Evolutionary conservation across 1,140 invertebrate genomes (phyloP).

Genomic region (Drosophila yakuba): DNA sequence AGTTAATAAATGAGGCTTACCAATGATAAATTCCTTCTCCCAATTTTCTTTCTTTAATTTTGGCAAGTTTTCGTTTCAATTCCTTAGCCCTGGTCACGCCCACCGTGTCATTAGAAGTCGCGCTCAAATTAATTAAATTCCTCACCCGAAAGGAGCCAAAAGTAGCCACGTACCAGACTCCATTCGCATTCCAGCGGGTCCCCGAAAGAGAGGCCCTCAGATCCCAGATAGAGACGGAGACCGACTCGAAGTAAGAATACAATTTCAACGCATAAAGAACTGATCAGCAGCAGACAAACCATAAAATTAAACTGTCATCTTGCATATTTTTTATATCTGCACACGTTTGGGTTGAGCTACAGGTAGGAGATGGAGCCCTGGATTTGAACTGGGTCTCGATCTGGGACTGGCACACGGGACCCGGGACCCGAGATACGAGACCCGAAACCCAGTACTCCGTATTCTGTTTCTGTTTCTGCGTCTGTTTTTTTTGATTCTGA

Average conservation of each 20-base stretch:
- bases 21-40: slow-evolving; percentile 44
- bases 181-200: slow-evolving; percentile 54
- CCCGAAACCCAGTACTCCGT: too few relatives aligned
- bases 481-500: slow-evolving; percentile 34
- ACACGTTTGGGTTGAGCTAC: slow-evolving; percentile 45
- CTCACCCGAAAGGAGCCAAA: slow-evolving; percentile 55
- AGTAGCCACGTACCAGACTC: slow-evolving; percentile 62
- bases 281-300: slow-evolving; percentile 85
- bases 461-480: too few relatives aligned
- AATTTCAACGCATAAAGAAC: slow-evolving; percentile 83
- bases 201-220: slow-evolving; percentile 13
- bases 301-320: slow-evolving; percentile 85
- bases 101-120: slow-evolving; percentile 77
- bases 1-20: slow-evolving; percentile 80
- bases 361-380: slow-evolving; percentile 49
- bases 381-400: slow-evolving; percentile 8
- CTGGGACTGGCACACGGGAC: not conserved
- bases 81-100: slow-evolving; percentile 74
- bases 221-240: slow-evolving; percentile 18
- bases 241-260: slow-evolving; percentile 47
- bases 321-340: slow-evolving; percentile 84
- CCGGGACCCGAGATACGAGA: not conserved
- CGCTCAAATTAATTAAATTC: slow-evolving; percentile 80
- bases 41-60: slow-evolving; percentile 27
- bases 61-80: slow-evolving; percentile 49